Percentiles rank a stretch among this genome's conserved stretches.
Conservation (phyloP, 2,888 invertebrate species). For the Dexiosoma caninum region DNA sequence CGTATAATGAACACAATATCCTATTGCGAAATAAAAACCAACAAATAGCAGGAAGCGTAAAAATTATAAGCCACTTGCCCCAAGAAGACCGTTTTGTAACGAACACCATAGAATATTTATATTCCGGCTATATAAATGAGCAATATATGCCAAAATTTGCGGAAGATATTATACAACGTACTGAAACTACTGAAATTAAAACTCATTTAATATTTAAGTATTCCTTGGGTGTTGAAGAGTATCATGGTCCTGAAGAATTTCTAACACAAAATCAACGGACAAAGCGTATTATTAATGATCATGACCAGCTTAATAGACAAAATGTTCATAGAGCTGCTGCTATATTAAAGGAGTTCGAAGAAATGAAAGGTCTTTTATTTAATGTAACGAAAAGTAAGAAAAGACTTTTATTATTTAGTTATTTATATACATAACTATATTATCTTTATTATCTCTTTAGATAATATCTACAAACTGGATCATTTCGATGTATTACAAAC, state of each 20-base stretch:
- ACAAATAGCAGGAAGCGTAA: conserved; percentile 68
- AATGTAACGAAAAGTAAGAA: conserved; percentile 65
- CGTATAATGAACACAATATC: conserved; percentile 76
- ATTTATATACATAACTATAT: background rate
- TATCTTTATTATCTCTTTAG: conserved; percentile 51
- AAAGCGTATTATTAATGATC: conserved; percentile 16
- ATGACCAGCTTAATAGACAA: background rate
- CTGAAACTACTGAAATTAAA: conserved; percentile 62
- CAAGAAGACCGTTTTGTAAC: conserved; percentile 68
- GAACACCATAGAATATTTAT: conserved; percentile 71
- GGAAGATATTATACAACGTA: conserved; percentile 68
- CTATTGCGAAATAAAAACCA: conserved; percentile 72
- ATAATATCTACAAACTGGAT: conserved; percentile 66
- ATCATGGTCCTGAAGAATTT: conserved; percentile 62
- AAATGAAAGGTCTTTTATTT: conserved; percentile 64
- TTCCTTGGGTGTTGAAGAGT: conserved; percentile 67
- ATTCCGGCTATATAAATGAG: conserved; percentile 72
- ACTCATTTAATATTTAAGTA: conserved; percentile 70
- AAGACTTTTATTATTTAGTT: conserved; percentile 15
- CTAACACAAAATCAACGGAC: conserved; percentile 39
- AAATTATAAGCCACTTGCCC: conserved; percentile 67
- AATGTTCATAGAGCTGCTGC: background rate
- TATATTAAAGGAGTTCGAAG: conserved; percentile 34
- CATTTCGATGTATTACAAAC: conserved; percentile 71
- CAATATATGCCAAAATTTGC: conserved; percentile 73